phyloP scores from a whole-genome alignment of 2,888 invertebrate species.

The Cordilura impudica region DNA sequence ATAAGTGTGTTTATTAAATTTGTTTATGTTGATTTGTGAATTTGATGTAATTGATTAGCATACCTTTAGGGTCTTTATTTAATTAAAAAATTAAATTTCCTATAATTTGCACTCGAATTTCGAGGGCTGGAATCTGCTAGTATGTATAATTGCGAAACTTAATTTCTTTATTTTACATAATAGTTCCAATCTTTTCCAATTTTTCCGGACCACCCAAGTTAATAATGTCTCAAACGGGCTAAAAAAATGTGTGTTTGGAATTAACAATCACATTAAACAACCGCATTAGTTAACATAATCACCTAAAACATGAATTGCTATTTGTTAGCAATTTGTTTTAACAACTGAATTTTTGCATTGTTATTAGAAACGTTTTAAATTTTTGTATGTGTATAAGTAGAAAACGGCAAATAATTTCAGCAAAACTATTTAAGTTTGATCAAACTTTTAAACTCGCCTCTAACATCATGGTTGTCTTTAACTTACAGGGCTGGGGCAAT shows the following conservation, averaged over 20 bases:
- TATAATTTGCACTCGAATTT: no score
- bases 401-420: background rate
- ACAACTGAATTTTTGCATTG: slow-evolving; percentile 20
- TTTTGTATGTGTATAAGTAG: background rate
- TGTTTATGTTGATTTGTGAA: no score
- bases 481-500: background rate
- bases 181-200: no score
- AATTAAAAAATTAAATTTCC: no score
- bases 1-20: no score
- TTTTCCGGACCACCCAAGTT: no score
- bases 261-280: background rate
- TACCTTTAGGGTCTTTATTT: no score
- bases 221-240: no score
- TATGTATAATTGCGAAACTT: no score
- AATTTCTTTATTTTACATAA: no score
- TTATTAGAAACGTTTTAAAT: slow-evolving; percentile 11
- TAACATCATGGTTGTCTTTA: background rate
- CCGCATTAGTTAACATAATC: background rate
- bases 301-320: slow-evolving; percentile 40
- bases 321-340: slow-evolving; percentile 42
- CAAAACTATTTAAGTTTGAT: background rate
- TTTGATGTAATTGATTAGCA: no score
- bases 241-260: background rate
- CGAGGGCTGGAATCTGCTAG: no score
- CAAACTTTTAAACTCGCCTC: slow-evolving; percentile 4